phyloP scores from a whole-genome alignment of 2,113 vertebrate species.

The Vireo altiloquus region DNA sequence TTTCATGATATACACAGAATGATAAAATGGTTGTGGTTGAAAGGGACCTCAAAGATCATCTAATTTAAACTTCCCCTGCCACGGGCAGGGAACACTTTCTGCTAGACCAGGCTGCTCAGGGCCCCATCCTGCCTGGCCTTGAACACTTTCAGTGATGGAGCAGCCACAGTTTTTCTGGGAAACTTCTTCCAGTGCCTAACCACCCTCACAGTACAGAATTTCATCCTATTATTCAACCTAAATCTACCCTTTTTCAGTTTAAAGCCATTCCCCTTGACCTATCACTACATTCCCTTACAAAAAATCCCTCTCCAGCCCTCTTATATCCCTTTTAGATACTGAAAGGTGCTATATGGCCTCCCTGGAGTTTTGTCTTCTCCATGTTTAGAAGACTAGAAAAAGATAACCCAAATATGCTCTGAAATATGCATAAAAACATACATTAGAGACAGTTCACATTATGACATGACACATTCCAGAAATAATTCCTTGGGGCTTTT shows the following conservation, averaged over 20 bases:
- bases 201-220: not conserved
- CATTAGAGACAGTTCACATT: not conserved
- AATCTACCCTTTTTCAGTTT: not conserved
- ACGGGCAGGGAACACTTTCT: fast-evolving
- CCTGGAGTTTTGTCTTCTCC: not conserved
- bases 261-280: not conserved
- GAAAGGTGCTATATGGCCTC: not conserved
- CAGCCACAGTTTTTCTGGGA: not conserved
- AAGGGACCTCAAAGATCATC: not conserved
- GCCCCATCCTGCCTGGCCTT: not conserved
- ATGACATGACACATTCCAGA: not conserved
- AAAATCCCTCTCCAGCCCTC: not conserved
- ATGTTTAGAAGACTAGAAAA: not conserved
- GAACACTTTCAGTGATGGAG: not conserved
- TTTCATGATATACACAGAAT: fast-evolving
- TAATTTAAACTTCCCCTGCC: not conserved
- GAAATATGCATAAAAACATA: not conserved
- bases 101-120: not conserved
- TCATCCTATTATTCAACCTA: not conserved
- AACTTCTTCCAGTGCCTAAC: not conserved
- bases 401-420: not conserved
- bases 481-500: not conserved
- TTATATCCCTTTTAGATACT: not conserved
- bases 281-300: not conserved
- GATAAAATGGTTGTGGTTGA: not conserved